Percentiles rank a stretch among this genome's conserved stretches.
Conservation (phyloP, 2,113 vertebrate genomes). For the Symphodus melops region DNA sequence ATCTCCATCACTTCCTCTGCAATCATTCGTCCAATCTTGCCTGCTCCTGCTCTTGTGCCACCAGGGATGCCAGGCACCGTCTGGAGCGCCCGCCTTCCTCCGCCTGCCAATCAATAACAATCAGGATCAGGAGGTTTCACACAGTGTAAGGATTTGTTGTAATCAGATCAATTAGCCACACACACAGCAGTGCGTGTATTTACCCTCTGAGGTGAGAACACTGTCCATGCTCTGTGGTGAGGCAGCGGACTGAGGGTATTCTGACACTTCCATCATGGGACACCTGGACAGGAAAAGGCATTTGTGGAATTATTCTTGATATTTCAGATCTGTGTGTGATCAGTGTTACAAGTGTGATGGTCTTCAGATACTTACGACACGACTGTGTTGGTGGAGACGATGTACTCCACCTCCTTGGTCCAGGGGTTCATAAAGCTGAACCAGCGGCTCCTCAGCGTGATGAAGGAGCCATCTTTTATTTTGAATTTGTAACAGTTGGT, state of each 20-base stretch:
- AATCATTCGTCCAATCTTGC: constrained; percentile 99
- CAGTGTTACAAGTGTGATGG: neutral
- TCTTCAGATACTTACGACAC: constrained; percentile 90
- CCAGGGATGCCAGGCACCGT: constrained; percentile 96
- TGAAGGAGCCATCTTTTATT: constrained; percentile 98
- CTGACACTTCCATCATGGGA: constrained; percentile 87
- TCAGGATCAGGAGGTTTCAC: neutral
- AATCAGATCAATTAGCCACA: too few species aligned
- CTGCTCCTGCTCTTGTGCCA: constrained; percentile 95
- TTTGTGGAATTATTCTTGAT: neutral
- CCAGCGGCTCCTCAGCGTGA: constrained; percentile 96
- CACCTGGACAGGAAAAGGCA: constrained; percentile 38
- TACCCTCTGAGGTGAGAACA: constrained; percentile 90
- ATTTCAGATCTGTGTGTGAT: too few species aligned
- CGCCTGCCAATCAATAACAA: constrained; percentile 80
- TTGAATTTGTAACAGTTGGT: constrained; percentile 99
- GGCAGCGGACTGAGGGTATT: constrained; percentile 90
- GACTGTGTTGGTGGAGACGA: constrained; percentile 97
- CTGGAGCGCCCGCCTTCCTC: constrained; percentile 90
- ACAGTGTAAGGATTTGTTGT: too few species aligned
- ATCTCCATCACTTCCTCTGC: constrained; percentile 99
- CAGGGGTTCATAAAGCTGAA: constrained; percentile 99
- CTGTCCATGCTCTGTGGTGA: constrained; percentile 98
- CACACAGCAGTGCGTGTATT: neutral
- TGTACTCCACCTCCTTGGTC: constrained; percentile 99